These are phyloP conservation scores for Chondrosia reniformis DNA, from an alignment of 37 sponge, comb jelly and placozoan species.

Conservation along the genomic window DNA sequence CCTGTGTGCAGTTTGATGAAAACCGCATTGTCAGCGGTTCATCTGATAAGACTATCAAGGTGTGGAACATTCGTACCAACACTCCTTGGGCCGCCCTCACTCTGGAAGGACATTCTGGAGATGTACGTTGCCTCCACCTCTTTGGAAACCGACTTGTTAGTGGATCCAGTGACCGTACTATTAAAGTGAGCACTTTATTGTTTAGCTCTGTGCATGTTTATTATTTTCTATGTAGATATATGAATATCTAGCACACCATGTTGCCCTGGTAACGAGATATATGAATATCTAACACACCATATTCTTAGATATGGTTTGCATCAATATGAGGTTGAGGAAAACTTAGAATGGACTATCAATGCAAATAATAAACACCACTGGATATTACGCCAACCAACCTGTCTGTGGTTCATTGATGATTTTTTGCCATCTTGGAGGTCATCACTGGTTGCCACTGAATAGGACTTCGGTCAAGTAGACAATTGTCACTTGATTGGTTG, in stretches of 20 bases:
- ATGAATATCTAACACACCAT: too few relatives aligned
- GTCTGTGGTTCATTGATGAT: too few relatives aligned
- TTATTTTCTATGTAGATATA: not conserved
- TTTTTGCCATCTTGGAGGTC: too few relatives aligned
- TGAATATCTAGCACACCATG: not conserved
- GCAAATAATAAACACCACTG: too few relatives aligned
- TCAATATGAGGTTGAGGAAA: too few relatives aligned
- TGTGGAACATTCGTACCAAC: conserved; percentile 97
- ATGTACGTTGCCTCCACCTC: conserved; percentile 91
- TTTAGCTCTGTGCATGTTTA: not conserved
- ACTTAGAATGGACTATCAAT: too few relatives aligned
- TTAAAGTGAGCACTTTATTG: conserved; percentile 57
- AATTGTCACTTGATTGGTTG: too few relatives aligned
- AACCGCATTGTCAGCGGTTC: conserved; percentile 90
- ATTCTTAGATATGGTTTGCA: too few relatives aligned
- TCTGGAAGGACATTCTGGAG: conserved; percentile 90
- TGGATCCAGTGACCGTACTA: conserved; percentile 90
- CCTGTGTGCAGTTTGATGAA: conserved; percentile 97
- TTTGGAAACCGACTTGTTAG: conserved; percentile 87
- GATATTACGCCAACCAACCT: too few relatives aligned
- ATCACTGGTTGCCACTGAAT: too few relatives aligned
- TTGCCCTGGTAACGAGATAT: too few relatives aligned
- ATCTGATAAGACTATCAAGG: conserved; percentile 95
- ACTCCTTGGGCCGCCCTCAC: conserved; percentile 93
- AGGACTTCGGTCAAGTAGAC: too few relatives aligned